These are phyloP conservation scores for Garrulus glandarius DNA, from an alignment of 2,797 vertebrate species.

Conservation along the genomic window DNA sequence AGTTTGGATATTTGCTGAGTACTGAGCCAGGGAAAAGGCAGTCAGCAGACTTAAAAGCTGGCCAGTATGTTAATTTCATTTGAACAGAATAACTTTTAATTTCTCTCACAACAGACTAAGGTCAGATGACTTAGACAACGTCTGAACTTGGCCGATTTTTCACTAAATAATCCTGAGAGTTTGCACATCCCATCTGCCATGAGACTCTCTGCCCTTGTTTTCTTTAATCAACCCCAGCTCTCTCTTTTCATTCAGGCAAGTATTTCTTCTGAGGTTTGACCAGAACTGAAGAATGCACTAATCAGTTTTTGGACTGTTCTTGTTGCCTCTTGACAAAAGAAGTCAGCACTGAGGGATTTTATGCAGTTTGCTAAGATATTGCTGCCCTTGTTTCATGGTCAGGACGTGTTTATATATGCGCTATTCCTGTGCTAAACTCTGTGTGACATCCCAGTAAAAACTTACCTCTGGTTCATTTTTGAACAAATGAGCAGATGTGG, in stretches of 20 bases:
- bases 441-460: not conserved
- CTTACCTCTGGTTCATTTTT: conserved; percentile 30
- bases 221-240: not conserved
- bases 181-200: not conserved
- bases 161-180: not conserved
- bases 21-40: not conserved
- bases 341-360: not conserved
- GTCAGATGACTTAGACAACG: not conserved
- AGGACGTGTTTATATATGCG: not conserved
- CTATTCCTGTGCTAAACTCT: not conserved
- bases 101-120: not conserved
- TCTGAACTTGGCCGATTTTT: not conserved
- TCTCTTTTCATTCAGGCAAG: not conserved
- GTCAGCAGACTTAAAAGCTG: not conserved
- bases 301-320: conserved; percentile 5
- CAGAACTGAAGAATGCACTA: not conserved
- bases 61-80: not conserved
- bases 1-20: not conserved
- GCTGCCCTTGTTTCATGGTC: not conserved
- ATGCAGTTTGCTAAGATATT: not conserved
- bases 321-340: conserved; percentile 14
- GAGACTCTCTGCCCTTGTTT: not conserved
- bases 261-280: not conserved
- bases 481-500: conserved; percentile 28
- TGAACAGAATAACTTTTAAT: not conserved